Evolutionary conservation across 2,888 invertebrate genomes (phyloP).

Genomic region (Pyrrhosoma nymphula): DNA sequence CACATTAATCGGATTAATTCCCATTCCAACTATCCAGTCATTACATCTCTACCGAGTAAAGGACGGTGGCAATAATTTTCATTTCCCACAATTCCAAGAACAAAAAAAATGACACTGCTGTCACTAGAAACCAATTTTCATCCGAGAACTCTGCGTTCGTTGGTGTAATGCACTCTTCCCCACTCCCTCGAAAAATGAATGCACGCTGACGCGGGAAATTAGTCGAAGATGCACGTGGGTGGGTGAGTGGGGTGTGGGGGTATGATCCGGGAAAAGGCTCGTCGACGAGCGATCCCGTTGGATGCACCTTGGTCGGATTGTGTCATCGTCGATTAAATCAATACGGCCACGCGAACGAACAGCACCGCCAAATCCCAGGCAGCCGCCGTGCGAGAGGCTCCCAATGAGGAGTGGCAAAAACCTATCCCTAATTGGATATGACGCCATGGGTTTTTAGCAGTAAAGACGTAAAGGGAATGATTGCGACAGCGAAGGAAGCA

Average conservation of each 20-base stretch:
- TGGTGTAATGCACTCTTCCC: background rate
- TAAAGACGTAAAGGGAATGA: too few relatives aligned
- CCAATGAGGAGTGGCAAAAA: too few relatives aligned
- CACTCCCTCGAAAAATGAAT: too few relatives aligned
- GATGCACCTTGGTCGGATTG: background rate
- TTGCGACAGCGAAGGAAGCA: too few relatives aligned
- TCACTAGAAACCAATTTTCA: background rate
- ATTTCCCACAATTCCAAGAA: background rate
- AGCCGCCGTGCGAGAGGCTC: too few relatives aligned
- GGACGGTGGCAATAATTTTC: too few relatives aligned
- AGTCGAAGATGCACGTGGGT: background rate
- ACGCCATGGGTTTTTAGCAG: too few relatives aligned
- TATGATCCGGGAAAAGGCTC: background rate
- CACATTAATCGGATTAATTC: too few relatives aligned
- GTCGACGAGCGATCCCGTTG: background rate
- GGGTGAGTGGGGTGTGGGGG: background rate
- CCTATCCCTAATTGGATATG: too few relatives aligned
- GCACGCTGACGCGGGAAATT: background rate
- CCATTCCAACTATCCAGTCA: too few relatives aligned
- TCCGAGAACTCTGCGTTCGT: background rate
- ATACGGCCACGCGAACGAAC: background rate
- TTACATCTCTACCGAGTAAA: too few relatives aligned
- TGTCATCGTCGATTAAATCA: background rate
- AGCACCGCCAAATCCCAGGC: background rate
- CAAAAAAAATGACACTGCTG: background rate